phyloP scores from a whole-genome alignment of 2,797 vertebrate species.

The Sebastes cheni region DNA sequence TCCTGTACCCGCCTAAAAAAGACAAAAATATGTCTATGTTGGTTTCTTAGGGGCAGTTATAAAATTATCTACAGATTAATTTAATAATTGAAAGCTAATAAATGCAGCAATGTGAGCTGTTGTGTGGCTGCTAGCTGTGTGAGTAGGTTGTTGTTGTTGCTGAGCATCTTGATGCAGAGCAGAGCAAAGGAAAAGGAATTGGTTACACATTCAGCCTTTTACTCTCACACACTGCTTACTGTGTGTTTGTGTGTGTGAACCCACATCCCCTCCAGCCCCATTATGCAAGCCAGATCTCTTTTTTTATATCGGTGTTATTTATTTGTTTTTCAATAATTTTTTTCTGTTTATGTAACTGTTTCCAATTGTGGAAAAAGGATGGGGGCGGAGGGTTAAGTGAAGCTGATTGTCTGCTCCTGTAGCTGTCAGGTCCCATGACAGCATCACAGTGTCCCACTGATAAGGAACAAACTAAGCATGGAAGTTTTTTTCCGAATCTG shows the following conservation, averaged over 20 bases:
- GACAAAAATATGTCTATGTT: no score
- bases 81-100: neutral
- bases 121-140: neutral
- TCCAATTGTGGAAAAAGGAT: conserved; percentile 51
- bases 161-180: conserved; percentile 16
- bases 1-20: no score
- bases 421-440: conserved; percentile 39
- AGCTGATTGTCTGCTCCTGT: conserved; percentile 30
- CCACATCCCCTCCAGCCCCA: conserved; percentile 44
- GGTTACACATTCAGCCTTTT: conserved; percentile 8
- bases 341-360: conserved; percentile 68
- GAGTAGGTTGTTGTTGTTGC: conserved; percentile 1
- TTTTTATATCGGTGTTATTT: conserved; percentile 53
- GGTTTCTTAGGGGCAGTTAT: no score
- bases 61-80: neutral
- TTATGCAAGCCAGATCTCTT: conserved; percentile 56
- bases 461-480: conserved; percentile 12
- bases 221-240: neutral
- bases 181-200: conserved; percentile 1
- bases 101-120: neutral
- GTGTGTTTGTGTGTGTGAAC: conserved; percentile 23
- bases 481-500: conserved; percentile 3
- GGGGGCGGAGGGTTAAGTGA: conserved; percentile 42
- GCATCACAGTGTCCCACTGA: conserved; percentile 24
- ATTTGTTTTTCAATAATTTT: conserved; percentile 60